Evolutionary conservation across 2,797 vertebrate genomes (phyloP), one percentile per base, ranked within the genome.

Genomic region (Enteromius mattozi): DNA sequence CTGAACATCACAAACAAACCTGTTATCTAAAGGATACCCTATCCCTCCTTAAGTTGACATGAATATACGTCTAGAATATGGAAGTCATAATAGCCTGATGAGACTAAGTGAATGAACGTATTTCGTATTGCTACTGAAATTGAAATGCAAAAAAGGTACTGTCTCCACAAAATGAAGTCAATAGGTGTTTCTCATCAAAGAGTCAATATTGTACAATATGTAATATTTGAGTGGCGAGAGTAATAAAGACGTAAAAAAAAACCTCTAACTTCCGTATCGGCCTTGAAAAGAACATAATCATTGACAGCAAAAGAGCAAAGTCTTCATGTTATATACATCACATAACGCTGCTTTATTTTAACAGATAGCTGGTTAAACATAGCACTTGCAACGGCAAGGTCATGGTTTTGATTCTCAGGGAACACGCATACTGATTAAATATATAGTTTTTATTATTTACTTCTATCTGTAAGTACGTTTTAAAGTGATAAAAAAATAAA

Each of bases 241-340:
- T 33, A 35, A 63, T 70, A 71, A 63, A 78, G 3, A 70, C 8
- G 63, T 78, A 75, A 47, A 65, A 88, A 66, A 71, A 27, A n/a
- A n/a, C n/a, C 37, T 63, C 12, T 10, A 14, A 49, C 21, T 17
- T 5, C 4, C 81, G 35, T 42, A 8, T 66, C 51, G 13, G 84
- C 79, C 88, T 87, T 45, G 3, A 13, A 13, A 76, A 30, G n/a
- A 51, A 56, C 35, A 74, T 63, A 86, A 90, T 88, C 42, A 82
- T 33, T 80, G 88, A 91, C 84, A 33, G 19, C 7, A 30, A 66
- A 16, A 68, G 76, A 70, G 78, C 70, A 70, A 82, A 83, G 63
- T 84, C 65, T 78, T 45, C 13, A 69, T 33, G 49, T 70, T 17
- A 59, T 17, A 47, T 49, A 13, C 37, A 69, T 47, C 9, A 47